Evolutionary conservation across 2,797 vertebrate genomes (phyloP), one percentile per base, ranked within the genome.

Genomic region (Fistularia commersonii): DNA sequence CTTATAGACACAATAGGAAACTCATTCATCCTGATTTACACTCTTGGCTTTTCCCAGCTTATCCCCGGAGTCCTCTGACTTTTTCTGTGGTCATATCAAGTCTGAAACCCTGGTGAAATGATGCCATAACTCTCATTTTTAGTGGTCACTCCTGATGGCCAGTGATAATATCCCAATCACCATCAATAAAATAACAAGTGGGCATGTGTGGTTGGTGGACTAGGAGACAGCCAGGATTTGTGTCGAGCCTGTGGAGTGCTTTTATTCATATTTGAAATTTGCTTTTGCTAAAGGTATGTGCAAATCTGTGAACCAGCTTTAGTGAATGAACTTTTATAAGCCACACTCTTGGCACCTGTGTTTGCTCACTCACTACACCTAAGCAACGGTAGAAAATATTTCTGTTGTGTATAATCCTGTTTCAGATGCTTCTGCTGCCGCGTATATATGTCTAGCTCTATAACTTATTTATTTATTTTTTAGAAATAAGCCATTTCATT

Each of bases 11-110:
- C 23, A 23, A 4, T 23, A 2, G 48, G 14, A 37, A 58, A 48
- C 56, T 51, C 58, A 51, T 80, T 76, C 47, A 69, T 77, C 48
- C 61, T 44, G 37, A 10, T 54, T 38, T 51, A 43, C 42, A 42
- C 74, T 77, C 42, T 75, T 57, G 59, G 73, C 79, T 72, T 49
- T 49, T 46, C 13, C 53, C 42, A 50, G 47, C 64, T 52, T 61
- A 64, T 73, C 37, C 55, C 46, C 10, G 1, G 46, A 45, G 32
- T 45, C 45, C 43, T 44, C 50, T 62, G 51, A 57, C 62, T 45
- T 46, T 52, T 69, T 39, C 41, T 45, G 52, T 58, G 58, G 53
- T 48, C 50, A 48, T 51, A 59, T 51, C 32, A 63, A 71, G 46
- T 64, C 61, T 57, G 33, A 46, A 64, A 46, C 46, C 48, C 14